These are phyloP conservation scores for Leucopternis melanops DNA, from an alignment of 2,113 vertebrate genomes.

Conservation along the genomic window DNA sequence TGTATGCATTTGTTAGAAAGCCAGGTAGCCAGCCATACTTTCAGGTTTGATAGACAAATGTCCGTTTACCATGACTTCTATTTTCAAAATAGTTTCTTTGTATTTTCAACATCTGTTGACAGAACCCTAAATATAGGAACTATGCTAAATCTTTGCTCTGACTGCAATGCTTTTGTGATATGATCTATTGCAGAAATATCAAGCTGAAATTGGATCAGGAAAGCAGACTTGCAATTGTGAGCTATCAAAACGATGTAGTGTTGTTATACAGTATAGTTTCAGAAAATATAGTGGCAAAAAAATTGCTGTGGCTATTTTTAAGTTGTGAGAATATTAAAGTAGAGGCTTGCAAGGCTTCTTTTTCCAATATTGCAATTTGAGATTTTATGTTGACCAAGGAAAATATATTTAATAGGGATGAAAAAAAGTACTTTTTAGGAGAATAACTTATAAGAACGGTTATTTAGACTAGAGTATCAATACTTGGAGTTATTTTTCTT, in stretches of 20 bases:
- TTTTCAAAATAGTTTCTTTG: slow-evolving; percentile 30
- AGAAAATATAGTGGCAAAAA: slow-evolving; percentile 55
- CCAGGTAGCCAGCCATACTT: background rate
- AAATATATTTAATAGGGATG: slow-evolving; percentile 9
- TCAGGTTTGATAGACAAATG: slow-evolving; percentile 28
- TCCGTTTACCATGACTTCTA: background rate
- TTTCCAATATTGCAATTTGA: slow-evolving; percentile 34
- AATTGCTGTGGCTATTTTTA: slow-evolving; percentile 52
- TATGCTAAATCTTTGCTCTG: slow-evolving; percentile 53
- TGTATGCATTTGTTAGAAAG: background rate
- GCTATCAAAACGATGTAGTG: slow-evolving; percentile 55
- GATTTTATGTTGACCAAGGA: slow-evolving; percentile 13
- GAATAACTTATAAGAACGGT: slow-evolving; percentile 3
- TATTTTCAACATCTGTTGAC: slow-evolving; percentile 44
- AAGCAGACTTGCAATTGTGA: slow-evolving; percentile 59
- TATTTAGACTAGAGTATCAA: slow-evolving; percentile 28
- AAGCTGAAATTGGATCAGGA: slow-evolving; percentile 64
- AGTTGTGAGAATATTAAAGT: slow-evolving; percentile 10
- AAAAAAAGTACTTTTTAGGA: background rate
- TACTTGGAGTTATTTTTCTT: slow-evolving; percentile 29
- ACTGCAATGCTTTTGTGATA: slow-evolving; percentile 36
- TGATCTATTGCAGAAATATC: slow-evolving; percentile 56
- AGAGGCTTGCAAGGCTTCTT: background rate
- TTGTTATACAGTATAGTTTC: slow-evolving; percentile 59
- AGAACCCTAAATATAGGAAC: slow-evolving; percentile 43